These are phyloP conservation scores for Aphodius sticticus DNA, from an alignment of 2,888 invertebrate genomes.

Conservation along the genomic window DNA sequence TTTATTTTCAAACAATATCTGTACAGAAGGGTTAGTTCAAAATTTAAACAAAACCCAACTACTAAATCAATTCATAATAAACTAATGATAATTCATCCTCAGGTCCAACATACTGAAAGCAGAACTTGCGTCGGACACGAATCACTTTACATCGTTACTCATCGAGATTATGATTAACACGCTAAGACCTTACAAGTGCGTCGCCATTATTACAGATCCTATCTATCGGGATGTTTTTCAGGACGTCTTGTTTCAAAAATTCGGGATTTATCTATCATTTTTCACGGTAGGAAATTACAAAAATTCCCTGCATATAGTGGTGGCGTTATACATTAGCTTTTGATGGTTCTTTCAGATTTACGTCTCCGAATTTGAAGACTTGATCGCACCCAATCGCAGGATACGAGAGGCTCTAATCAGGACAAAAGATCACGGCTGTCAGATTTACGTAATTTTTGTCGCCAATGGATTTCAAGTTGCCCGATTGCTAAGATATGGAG, in stretches of 20 bases:
- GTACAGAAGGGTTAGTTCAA: not conserved
- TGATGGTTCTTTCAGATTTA: conserved; percentile 58
- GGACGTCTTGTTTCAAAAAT: conserved; percentile 61
- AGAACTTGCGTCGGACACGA: conserved; percentile 36
- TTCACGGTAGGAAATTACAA: conserved; percentile 61
- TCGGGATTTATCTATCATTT: conserved; percentile 59
- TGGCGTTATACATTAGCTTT: too few relatives aligned
- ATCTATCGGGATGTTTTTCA: conserved; percentile 65
- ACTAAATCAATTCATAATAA: not conserved
- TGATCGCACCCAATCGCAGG: conserved; percentile 68
- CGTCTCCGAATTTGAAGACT: conserved; percentile 70
- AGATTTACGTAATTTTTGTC: conserved; percentile 74
- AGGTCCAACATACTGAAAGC: conserved; percentile 26
- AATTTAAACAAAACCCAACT: not conserved
- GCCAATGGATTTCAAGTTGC: conserved; percentile 75
- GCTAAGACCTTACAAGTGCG: conserved; percentile 59
- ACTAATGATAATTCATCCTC: not conserved
- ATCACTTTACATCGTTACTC: conserved; percentile 44
- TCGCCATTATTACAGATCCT: conserved; percentile 64
- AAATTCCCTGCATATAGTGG: conserved; percentile 5
- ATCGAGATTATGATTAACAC: conserved; percentile 54
- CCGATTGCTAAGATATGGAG: conserved; percentile 73
- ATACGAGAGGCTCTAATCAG: conserved; percentile 66
- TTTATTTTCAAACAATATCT: not conserved
- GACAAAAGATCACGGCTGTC: conserved; percentile 72